phyloP scores from a whole-genome alignment of 53 echinoderm and acorn worm species.

The Holothuria scabra region DNA sequence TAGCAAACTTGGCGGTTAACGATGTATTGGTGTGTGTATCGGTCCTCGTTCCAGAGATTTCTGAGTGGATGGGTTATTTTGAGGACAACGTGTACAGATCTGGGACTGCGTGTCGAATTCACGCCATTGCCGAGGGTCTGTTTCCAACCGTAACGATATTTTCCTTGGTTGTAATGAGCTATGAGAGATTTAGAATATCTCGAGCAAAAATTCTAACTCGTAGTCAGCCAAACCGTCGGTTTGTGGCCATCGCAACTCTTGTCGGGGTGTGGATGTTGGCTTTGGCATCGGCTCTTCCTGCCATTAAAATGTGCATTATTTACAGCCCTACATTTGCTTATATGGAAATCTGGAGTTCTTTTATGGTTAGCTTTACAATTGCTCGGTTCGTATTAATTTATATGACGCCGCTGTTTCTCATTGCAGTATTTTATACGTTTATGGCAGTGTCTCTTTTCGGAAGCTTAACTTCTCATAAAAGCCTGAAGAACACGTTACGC shows the following conservation, averaged over 20 bases:
- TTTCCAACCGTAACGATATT: conserved; percentile 42
- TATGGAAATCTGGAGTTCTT: conserved; percentile 10
- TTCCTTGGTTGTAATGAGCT: conserved; percentile 40
- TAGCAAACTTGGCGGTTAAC: conserved; percentile 38
- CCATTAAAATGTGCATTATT: not conserved
- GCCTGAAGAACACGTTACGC: conserved; percentile 32
- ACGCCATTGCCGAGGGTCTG: conserved; percentile 11
- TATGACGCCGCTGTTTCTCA: conserved; percentile 26
- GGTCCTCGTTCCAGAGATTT: conserved; percentile 30
- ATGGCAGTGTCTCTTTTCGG: conserved; percentile 39
- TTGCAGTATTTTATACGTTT: conserved; percentile 36
- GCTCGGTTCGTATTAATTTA: conserved; percentile 27
- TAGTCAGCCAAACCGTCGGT: conserved; percentile 27
- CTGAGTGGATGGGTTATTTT: conserved; percentile 36
- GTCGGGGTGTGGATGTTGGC: conserved; percentile 2
- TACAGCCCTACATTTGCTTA: not conserved
- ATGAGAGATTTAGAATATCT: conserved; percentile 38
- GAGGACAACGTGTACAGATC: conserved; percentile 21
- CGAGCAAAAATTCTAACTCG: conserved; percentile 36
- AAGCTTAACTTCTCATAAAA: conserved; percentile 27
- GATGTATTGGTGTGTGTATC: conserved; percentile 34
- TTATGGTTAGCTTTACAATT: conserved; percentile 28
- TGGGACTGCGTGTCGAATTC: conserved; percentile 4
- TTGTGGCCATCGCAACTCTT: conserved; percentile 27
- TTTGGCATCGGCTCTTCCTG: conserved; percentile 9